phyloP scores from a whole-genome alignment of 2,797 vertebrate genomes.

The Peromyscus attwateri region DNA sequence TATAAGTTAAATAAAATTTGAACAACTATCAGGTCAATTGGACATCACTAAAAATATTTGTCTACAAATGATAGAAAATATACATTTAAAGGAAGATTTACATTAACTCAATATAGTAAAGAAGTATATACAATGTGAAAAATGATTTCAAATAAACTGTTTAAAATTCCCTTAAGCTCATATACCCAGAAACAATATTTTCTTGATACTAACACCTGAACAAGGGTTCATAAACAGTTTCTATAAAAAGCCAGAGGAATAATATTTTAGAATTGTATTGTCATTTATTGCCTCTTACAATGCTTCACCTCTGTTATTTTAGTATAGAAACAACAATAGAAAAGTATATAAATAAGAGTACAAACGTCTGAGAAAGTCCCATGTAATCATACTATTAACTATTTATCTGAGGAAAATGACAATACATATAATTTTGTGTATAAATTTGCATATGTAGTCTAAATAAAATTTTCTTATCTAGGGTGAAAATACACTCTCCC shows the following conservation, averaged over 20 bases:
- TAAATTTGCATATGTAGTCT: neutral
- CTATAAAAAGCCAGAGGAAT: neutral
- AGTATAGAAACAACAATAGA: neutral
- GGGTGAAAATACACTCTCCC: neutral
- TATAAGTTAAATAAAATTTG: conserved; percentile 1
- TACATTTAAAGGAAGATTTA: neutral
- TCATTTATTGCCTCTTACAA: neutral
- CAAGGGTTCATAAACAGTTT: neutral
- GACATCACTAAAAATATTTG: conserved; percentile 30
- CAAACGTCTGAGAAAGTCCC: neutral
- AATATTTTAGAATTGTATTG: neutral
- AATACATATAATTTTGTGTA: neutral
- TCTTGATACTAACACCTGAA: neutral
- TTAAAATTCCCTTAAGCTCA: neutral
- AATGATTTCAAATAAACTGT: neutral
- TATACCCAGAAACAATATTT: neutral
- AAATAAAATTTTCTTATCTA: neutral
- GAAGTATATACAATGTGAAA: neutral
- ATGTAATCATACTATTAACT: neutral
- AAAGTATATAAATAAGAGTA: neutral
- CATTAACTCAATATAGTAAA: conserved; percentile 16
- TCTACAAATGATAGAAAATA: neutral
- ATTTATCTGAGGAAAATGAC: neutral
- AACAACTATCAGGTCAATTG: neutral
- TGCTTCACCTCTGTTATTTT: neutral